Conservation (phyloP, 2,888 invertebrate genomes). For the Rhingia campestris region DNA sequence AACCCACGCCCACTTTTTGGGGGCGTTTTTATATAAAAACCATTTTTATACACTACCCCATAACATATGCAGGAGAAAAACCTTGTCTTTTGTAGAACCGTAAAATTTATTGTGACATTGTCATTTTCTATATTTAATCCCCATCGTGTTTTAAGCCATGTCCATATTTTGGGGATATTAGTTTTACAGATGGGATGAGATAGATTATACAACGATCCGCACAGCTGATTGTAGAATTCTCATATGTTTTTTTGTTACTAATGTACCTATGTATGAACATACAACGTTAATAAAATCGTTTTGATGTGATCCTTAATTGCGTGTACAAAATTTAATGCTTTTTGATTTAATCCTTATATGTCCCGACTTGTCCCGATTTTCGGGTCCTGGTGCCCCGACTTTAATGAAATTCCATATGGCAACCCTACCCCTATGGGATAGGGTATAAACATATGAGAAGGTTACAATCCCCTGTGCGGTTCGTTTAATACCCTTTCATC, state of each 20-base stretch:
- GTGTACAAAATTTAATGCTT: neutral
- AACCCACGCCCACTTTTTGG: too few relatives aligned
- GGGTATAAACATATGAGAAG: too few relatives aligned
- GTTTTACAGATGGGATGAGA: conserved; percentile 2
- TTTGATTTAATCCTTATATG: neutral
- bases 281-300: neutral
- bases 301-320: neutral
- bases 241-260: neutral
- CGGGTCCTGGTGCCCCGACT: neutral
- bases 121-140: too few relatives aligned
- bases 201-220: neutral
- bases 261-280: neutral
- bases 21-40: too few relatives aligned
- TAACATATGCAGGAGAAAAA: too few relatives aligned
- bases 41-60: too few relatives aligned
- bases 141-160: too few relatives aligned
- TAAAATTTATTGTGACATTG: too few relatives aligned
- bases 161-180: neutral
- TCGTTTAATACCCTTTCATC: too few relatives aligned
- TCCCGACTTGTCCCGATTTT: conserved; percentile 4
- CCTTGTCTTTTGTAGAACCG: too few relatives aligned
- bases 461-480: too few relatives aligned
- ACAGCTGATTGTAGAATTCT: neutral
- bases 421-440: conserved; percentile 1
- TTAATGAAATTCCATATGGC: neutral